Evolutionary conservation across 2,888 invertebrate genomes (phyloP).

Genomic region (Cosmia pyralina): DNA sequence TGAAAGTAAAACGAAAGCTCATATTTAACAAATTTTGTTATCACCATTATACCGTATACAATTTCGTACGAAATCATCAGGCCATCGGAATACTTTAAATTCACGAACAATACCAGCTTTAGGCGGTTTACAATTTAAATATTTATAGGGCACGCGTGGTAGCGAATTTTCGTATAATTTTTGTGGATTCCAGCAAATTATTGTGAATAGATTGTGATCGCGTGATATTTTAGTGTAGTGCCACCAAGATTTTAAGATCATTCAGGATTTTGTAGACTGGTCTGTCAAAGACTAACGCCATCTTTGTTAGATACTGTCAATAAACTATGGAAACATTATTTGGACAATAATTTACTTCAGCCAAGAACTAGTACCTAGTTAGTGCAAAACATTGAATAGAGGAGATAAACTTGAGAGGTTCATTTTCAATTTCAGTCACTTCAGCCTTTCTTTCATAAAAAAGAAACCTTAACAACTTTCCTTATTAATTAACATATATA

Average conservation of each 20-base stretch:
- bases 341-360: background rate
- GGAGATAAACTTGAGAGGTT: background rate
- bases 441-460: background rate
- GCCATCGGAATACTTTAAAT: slow-evolving; percentile 55
- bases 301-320: background rate
- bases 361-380: background rate
- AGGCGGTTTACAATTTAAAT: slow-evolving; percentile 72
- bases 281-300: background rate
- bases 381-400: background rate
- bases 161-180: slow-evolving; percentile 81
- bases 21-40: slow-evolving; percentile 63
- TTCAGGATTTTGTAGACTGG: slow-evolving; percentile 14
- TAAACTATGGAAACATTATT: background rate
- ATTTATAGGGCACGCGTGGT: slow-evolving; percentile 83
- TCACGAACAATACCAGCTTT: slow-evolving; percentile 63
- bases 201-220: slow-evolving; percentile 74
- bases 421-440: background rate
- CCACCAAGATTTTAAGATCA: slow-evolving; percentile 48
- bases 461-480: background rate
- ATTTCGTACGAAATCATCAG: slow-evolving; percentile 55
- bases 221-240: slow-evolving; percentile 73
- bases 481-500: background rate
- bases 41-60: slow-evolving; percentile 56
- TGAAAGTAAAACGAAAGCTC: slow-evolving; percentile 45
- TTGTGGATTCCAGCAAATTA: slow-evolving; percentile 75